These are phyloP conservation scores for Mionectes olivaceus DNA, from an alignment of 2,797 vertebrate genomes.

Conservation along the genomic window DNA sequence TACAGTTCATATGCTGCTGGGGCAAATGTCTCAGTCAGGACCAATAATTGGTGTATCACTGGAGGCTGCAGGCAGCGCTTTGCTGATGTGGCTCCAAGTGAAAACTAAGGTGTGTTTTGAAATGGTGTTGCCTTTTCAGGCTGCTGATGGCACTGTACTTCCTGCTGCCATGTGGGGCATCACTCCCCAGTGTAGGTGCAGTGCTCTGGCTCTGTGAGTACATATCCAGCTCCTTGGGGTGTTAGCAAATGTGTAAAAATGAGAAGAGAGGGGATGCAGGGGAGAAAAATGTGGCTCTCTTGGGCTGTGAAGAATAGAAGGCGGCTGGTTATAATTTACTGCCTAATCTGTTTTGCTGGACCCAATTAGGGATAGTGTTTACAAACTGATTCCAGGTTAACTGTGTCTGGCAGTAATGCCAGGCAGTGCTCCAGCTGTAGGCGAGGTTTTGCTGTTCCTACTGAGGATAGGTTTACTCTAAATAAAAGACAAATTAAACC, in stretches of 20 bases:
- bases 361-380: background rate
- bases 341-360: constrained; percentile 40
- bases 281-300: background rate
- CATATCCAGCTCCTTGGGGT: background rate
- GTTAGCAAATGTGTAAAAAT: background rate
- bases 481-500: constrained; percentile 53
- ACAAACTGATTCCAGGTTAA: constrained; percentile 34
- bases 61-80: background rate
- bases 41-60: background rate
- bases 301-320: background rate
- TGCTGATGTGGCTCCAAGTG: background rate
- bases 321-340: background rate
- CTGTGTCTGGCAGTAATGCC: background rate
- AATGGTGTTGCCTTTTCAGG: background rate
- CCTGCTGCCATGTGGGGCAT: background rate
- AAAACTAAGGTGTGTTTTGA: background rate
- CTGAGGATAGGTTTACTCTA: constrained; percentile 21
- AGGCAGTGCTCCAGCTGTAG: constrained; percentile 29
- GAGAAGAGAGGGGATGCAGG: background rate
- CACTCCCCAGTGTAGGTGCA: rapidly evolving
- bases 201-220: background rate
- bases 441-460: background rate
- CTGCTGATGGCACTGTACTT: background rate
- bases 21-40: background rate
- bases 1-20: background rate